Base-by-base conservation (phyloP, 1,140 invertebrate genomes). In the Goniozus legneri region DNA sequence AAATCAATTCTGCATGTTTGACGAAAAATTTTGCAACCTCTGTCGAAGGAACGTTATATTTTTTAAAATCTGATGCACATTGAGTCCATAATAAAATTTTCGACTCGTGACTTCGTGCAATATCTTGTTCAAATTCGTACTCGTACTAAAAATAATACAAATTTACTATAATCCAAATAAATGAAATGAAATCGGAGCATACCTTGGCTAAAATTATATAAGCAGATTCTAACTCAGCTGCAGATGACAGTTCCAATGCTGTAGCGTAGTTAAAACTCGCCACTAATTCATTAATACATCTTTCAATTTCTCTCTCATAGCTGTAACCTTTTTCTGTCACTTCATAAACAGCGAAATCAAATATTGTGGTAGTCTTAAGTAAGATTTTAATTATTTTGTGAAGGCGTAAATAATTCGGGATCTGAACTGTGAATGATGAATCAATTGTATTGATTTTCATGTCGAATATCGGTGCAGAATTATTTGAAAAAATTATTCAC, bases 41-140 rank as follows among this genome's bases (percentile, higher is more conserved):
- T 47, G 77, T 66, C 31, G 78, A 75, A 6, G 71, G 56, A 1
- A 85, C 77, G 1, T 77, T 58, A 24, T 79, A 71, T 45, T 77
- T 69, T 56, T 77, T 73, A 48, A 85, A 82, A 42, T 79, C 75
- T 44, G 68, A 54, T 37, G 82, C 77, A 54, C 82, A 83, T 50
- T 77, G 64, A 8, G 72, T 70, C 71, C 82, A 81, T 60, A 83
- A 84, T 2, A 64, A 35, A 12, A 72, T 70, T 7, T 73, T 50
- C 33, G 75, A 58, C 48, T 75, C 69, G 12, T 71, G 73, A 31
- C 71, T 55, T 14, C 60, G 12, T 8, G 51, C 38, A 54, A 43
- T 32, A 34, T 47, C 44, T 73, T 67, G 33, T 35, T 63, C 56
- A 33, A 70, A 73, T 56, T 55, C 63, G 40, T 52, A 62, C 10